Evolutionary conservation across 2,888 invertebrate genomes (phyloP).

Genomic region (Phengaris arion): DNA sequence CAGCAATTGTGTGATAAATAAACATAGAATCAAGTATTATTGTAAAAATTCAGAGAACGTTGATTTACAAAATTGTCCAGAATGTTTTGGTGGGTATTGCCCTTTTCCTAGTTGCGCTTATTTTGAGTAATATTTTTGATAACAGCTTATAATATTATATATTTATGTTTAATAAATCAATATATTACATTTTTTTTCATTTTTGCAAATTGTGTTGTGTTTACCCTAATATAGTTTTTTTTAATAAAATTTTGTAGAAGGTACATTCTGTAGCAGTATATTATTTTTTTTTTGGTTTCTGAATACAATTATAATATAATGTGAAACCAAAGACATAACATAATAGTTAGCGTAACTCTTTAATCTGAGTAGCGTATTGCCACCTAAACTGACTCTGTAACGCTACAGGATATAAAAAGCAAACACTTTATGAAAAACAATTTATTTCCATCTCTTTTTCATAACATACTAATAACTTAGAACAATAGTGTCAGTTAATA

Average conservation of each 20-base stretch:
- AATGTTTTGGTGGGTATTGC: conserved; percentile 29
- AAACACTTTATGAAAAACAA: not conserved
- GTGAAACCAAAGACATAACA: too few relatives aligned
- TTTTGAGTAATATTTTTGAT: conserved; percentile 26
- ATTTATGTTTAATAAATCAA: too few relatives aligned
- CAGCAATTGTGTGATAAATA: not conserved
- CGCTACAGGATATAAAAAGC: not conserved
- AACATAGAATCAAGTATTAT: not conserved
- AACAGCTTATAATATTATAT: too few relatives aligned
- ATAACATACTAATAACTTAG: not conserved
- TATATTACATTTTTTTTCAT: too few relatives aligned
- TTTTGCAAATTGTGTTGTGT: too few relatives aligned
- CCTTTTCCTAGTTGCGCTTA: conserved; percentile 30
- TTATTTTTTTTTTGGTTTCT: too few relatives aligned
- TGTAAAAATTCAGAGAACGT: conserved; percentile 43
- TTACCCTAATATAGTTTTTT: too few relatives aligned
- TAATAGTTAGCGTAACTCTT: too few relatives aligned
- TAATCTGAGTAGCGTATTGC: too few relatives aligned
- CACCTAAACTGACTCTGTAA: not conserved
- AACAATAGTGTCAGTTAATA: not conserved
- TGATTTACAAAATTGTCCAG: conserved; percentile 20
- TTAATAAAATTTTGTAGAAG: too few relatives aligned
- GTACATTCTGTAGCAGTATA: too few relatives aligned
- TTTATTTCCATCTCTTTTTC: conserved; percentile 3
- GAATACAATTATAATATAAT: too few relatives aligned